Evolutionary conservation across 2,113 vertebrate species (phyloP), one percentile per base, ranked within the genome.

Genomic region (Dipodomys spectabilis): DNA sequence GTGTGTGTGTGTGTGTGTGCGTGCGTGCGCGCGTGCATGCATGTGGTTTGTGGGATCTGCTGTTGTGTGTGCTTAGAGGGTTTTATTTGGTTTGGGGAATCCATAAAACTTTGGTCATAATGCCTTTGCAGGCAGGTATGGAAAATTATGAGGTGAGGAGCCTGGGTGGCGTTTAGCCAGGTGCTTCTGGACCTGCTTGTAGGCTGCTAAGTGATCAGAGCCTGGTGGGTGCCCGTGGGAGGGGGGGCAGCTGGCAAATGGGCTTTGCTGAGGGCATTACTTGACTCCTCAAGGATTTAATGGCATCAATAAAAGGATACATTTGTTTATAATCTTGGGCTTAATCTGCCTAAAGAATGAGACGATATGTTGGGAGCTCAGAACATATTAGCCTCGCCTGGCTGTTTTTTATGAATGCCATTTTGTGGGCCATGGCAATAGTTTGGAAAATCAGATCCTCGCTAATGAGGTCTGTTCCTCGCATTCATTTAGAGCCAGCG

Each of bases 281-380:
- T 71, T 88, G 19, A 82, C 73, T n/a, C 86, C 30, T 74, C 3
- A 62, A 77, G 15, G 25, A 64, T 73, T 91, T 93, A 82, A 91
- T 32, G 72, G 28, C 23, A n/a, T 81, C 44, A 15, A 39, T 64
- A 88, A 82, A 88, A 92, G 74, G 45, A 60, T 44, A 45, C 22
- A 44, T 88, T 87, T 94, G 57, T 68, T 35, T 53, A 74, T n/a
- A 78, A 57, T 60, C 64, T 60, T 82, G 35, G 71, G 39, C 68
- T 92, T 92, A 89, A 94, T 96, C 64, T 91, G 68, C 86, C 92
- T 57, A 27, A 77, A 91, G 94, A 86, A 15, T 19, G 16, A 35
- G 57, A 12, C 65, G 5, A 13, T 92, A 68, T 86, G 89, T 83
- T 92, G 45, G 67, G 93, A 12, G 39, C 30, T 39, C n/a, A 15